A percentile compares a stretch with the other conserved stretches of the same genome.
Conservation (phyloP, 2,797 vertebrate genomes). For the Borostomias antarcticus region DNA sequence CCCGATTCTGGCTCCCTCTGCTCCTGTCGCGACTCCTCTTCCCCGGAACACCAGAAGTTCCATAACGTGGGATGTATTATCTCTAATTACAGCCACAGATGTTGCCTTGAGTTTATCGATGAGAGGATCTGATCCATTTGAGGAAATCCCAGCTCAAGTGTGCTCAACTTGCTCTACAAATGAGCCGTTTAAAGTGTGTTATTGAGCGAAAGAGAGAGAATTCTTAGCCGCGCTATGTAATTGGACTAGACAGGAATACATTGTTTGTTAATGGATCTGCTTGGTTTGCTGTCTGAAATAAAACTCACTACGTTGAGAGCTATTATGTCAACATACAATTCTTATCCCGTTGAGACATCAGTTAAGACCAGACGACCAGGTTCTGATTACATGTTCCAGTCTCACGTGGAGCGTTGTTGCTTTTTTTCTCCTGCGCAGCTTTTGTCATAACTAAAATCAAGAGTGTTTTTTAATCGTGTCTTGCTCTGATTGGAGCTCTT, state of each 20-base stretch:
- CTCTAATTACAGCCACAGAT: conserved; percentile 66
- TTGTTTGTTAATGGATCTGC: not conserved
- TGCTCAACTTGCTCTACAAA: conserved; percentile 33
- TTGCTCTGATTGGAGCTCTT: conserved; percentile 53
- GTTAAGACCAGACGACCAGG: conserved; percentile 24
- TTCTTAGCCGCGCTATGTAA: not conserved
- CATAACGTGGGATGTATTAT: conserved; percentile 49
- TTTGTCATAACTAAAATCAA: conserved; percentile 51
- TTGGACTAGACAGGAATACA: not conserved
- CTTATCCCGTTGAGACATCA: not conserved
- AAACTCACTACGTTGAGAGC: not conserved
- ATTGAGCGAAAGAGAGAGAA: conserved; percentile 27
- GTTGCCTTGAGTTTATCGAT: conserved; percentile 48
- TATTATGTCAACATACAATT: too few species aligned
- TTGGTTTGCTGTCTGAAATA: not conserved
- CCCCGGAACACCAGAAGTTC: conserved; percentile 24
- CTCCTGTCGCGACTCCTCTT: conserved; percentile 25
- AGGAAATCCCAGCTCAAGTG: conserved; percentile 28
- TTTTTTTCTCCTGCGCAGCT: conserved; percentile 36
- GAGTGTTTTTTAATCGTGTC: conserved; percentile 53
- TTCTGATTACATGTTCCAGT: too few species aligned
- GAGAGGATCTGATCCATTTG: conserved; percentile 30
- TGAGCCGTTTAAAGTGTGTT: conserved; percentile 49
- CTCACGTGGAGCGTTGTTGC: conserved; percentile 39
- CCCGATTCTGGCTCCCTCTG: conserved; percentile 33